Base-by-base conservation (phyloP, 1,140 invertebrate genomes). In the Drosophila parvula region DNA sequence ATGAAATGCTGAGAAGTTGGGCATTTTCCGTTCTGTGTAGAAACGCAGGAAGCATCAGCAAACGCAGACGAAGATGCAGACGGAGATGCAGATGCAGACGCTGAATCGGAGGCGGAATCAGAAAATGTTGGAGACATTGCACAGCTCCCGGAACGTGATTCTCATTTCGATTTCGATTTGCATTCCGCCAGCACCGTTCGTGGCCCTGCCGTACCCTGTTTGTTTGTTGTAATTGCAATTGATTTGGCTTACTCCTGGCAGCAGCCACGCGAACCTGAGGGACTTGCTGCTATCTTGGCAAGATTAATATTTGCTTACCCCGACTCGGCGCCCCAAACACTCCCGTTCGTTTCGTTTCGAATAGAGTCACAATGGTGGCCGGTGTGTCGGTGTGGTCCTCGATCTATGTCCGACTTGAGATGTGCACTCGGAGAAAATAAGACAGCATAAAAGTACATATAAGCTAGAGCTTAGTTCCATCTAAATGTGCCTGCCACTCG, bases 161-260 rank as follows among this genome's bases (percentile, higher is more conserved):
- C 53, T 76, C 61, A 76, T 76, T 67, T 76, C 73, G 61, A 76
- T 74, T 74, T 74, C 64, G 71, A 74, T 76, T 76, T 65, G 44
- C 44, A 76, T 75, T 74, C 48, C 38, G 32, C 32, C 30, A 28
- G 45, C 41, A 44, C 14, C 36, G 28, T n/a, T n/a, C n/a, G 16
- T 5, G 11, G 22, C 11, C 30, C 32, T 6, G 11, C 16, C 22
- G 22, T 16, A 36, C 36, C n/a, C n/a, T 70, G 67, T 70, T 70
- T 70, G 67, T 70, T 74, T 74, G 40, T 74, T 76, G 73, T 76
- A 76, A 76, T 76, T 76, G 71, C 73, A 76, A 67, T 76, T 76
- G 73, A 76, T 76, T 76, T 67, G 69, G 67, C 65, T 68, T 68
- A 67, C 64, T 68, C 22, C 44, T 41, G 60, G 11, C 44, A 32